Base-by-base conservation (phyloP, 35 echinoderm and acorn worm genomes). In the Heliocidaris tuberculata region DNA sequence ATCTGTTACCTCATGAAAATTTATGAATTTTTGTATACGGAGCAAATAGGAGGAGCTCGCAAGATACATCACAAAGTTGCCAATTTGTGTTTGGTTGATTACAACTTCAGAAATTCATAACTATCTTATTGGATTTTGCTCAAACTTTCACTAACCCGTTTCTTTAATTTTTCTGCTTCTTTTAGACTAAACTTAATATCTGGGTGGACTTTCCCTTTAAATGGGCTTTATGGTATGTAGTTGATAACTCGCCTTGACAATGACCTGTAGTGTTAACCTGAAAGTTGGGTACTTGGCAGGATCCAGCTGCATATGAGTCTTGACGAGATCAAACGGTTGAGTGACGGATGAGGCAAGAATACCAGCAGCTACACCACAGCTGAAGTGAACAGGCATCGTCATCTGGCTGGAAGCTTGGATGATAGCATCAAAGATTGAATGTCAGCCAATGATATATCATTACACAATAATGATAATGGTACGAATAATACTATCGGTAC, bases 251-350 rank as follows among this genome's bases (percentile, higher is more conserved):
- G 94, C 97, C 92, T 92, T 59, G 19, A 99, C 9, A 56, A 96
- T 95, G 88, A 95, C 59, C 42, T 94, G 89, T 59, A 97, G 95
- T 29, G 97, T 99, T 10, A 16, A 10, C 15, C 32, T 54, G 31
- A 99, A 56, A 30, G 42, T 95, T 12, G 93, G 94, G 85, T 99
- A 94, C 95, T 94, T 96, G 17, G 88, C 49, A 4, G 98, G 98
- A 86, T 99, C 90, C 15, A 99, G 93, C 71, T 99, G 98, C 98
- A 99, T 99, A 90, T 96, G 94, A 7, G 98, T 99, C 90, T 99
- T 99, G 59, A 97, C 88, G 2, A 97, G 96, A 56, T 99, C 98
- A 61, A 95, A 95, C n/a, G 98, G 98, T 90, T 99, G 98, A 65
- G 98, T 97, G 35, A 97, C 94, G 30, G 94, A 94, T 17, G 98